A percentile compares a stretch with the other conserved stretches of the same genome.
These are phyloP conservation scores for Platysteira castanea DNA, from an alignment of 2,113 vertebrate species.

Conservation along the genomic window DNA sequence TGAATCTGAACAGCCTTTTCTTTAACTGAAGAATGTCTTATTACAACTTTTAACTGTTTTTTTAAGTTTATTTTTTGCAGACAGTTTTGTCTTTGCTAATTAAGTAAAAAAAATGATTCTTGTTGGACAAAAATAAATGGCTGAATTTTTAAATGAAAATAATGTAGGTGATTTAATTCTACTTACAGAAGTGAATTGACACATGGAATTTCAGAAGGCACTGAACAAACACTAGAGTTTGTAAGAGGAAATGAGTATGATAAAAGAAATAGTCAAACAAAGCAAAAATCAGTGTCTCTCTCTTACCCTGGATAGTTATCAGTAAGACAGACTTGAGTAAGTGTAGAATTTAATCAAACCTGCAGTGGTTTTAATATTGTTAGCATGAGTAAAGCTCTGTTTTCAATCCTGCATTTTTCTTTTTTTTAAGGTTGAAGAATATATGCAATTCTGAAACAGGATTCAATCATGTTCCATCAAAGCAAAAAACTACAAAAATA, in stretches of 20 bases:
- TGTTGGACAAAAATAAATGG: neutral
- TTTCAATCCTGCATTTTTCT: neutral
- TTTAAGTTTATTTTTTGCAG: neutral
- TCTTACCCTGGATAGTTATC: neutral
- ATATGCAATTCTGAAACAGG: neutral
- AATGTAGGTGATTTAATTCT: neutral
- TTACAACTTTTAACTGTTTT: neutral
- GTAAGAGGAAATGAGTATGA: slow-evolving; percentile 2
- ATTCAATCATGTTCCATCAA: neutral
- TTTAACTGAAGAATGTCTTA: neutral
- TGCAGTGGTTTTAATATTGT: neutral
- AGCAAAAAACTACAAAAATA: neutral
- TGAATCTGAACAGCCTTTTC: neutral
- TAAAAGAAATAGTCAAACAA: neutral
- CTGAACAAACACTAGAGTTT: slow-evolving; percentile 11
- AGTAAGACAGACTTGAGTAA: neutral
- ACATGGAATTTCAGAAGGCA: neutral
- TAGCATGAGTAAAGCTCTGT: neutral
- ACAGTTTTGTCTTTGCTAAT: neutral
- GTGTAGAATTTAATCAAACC: neutral
- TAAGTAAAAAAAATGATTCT: neutral
- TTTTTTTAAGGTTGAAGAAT: neutral
- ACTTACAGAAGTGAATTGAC: slow-evolving; percentile 16
- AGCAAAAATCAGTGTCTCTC: neutral
- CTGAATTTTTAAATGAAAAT: neutral